phyloP scores from a whole-genome alignment of 2,113 vertebrate species.

The Dinomys branickii region DNA sequence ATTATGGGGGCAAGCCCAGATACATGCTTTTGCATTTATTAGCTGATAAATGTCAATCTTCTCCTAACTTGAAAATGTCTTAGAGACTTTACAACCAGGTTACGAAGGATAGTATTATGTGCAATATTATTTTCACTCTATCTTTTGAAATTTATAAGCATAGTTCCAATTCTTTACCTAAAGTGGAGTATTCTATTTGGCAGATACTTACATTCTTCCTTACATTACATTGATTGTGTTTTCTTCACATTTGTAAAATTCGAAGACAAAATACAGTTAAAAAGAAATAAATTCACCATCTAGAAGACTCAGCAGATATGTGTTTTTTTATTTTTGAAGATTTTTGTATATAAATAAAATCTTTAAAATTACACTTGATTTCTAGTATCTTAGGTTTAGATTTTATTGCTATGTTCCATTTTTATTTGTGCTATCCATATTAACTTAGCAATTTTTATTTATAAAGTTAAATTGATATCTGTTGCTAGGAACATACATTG shows the following conservation, averaged over 20 bases:
- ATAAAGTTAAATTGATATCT: conserved; percentile 33
- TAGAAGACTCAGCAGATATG: neutral
- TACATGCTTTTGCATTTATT: conserved; percentile 63
- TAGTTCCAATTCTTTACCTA: neutral
- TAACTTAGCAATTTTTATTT: conserved; percentile 49
- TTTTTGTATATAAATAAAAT: conserved; percentile 8
- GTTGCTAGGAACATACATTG: neutral
- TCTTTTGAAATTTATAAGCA: conserved; percentile 2
- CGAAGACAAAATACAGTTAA: neutral
- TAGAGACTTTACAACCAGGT: conserved; percentile 30
- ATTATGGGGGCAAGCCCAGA: neutral
- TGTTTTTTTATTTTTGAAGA: neutral
- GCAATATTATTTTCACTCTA: neutral
- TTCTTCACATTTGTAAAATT: neutral
- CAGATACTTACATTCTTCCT: neutral
- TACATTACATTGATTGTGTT: neutral
- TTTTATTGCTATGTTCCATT: conserved; percentile 2
- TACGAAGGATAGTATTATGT: neutral
- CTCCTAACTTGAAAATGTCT: conserved; percentile 40
- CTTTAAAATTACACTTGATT: neutral
- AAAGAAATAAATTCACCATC: neutral
- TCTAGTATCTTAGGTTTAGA: neutral
- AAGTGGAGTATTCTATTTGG: neutral
- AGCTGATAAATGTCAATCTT: conserved; percentile 68
- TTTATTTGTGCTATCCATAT: conserved; percentile 15